Evolutionary conservation across 2,797 vertebrate species (phyloP).

Genomic region (Sebastes matsubarae): DNA sequence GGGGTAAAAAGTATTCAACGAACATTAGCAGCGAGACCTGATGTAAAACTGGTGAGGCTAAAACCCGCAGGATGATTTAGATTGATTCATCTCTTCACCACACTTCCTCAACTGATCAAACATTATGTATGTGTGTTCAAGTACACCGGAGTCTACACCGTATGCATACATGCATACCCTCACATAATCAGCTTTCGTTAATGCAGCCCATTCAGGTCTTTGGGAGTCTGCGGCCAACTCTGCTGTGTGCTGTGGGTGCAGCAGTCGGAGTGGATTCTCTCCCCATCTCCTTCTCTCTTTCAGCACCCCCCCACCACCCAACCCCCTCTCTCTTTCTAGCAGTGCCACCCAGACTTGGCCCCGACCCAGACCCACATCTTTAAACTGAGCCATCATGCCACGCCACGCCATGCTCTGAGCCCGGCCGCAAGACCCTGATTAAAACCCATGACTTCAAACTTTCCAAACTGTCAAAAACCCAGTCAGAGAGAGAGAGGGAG

Average conservation of each 20-base stretch:
- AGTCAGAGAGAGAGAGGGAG: conserved; percentile 39
- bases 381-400: conserved; percentile 82
- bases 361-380: conserved; percentile 83
- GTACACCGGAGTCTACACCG: conserved; percentile 1
- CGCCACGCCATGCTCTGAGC: conserved; percentile 74
- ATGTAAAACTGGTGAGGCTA: conserved; percentile 53
- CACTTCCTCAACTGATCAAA: conserved; percentile 62
- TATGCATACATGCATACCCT: conserved; percentile 49
- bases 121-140: conserved; percentile 15
- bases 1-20: conserved; percentile 49
- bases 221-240: conserved; percentile 64
- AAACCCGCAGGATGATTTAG: conserved; percentile 68
- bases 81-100: conserved; percentile 64
- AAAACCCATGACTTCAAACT: conserved; percentile 89
- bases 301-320: not conserved
- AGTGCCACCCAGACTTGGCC: conserved; percentile 82
- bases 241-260: conserved; percentile 44
- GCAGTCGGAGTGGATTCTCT: conserved; percentile 21
- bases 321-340: conserved; percentile 32
- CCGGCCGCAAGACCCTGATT: conserved; percentile 80
- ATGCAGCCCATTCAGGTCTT: conserved; percentile 50
- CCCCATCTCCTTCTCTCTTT: conserved; percentile 17
- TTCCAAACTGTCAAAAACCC: conserved; percentile 82
- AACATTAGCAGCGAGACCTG: conserved; percentile 53
- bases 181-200: conserved; percentile 65